Evolutionary conservation across 2,113 vertebrate species (phyloP), one percentile per base, ranked within the genome.

Genomic region (Lophotis ruficrista): DNA sequence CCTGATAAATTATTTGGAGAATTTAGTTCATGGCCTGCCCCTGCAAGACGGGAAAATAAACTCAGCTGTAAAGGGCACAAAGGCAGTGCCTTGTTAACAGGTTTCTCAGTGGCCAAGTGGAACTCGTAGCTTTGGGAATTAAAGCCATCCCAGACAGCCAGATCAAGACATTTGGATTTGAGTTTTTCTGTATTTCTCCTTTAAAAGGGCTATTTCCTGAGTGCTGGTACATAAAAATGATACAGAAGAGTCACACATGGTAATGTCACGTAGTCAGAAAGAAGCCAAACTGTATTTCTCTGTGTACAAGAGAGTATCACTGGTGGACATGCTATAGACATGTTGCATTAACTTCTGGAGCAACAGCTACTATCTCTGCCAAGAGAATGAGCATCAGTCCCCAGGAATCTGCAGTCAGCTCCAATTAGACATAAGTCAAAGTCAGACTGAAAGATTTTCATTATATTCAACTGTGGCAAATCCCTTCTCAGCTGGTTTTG

Each of bases 381-480:
- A 94, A 90, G 38, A 70, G 24, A 88, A 86, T 1, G 7, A 89
- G 77, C 80, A 13, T 56, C 58, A 89, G 30, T 45, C 76, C 90
- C 76, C 86, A 93, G 89, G 83, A 95, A 89, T 94, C 65, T 71
- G 41, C 66, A 92, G 43, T 60, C 87, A 87, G 69, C 91, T 92
- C 83, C 35, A 3, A 38, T 82, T 38, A 79, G 57, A 76, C 33
- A 1, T 24, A 78, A 94, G 25, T 75, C 61, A 48, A 78, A 89
- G 81, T 75, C 80, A 81, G 77, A 68, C 56, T 77, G 68, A 89
- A 94, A 93, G 43, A 86, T 96, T 78, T 84, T 68, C 81, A 94
- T 96, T 95, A 75, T 51, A 79, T 87, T 95, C 95, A 87, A 65
- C 81, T 91, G 77, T 76, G 45, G 61, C 51, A 93, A 96, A 96